Base-by-base conservation (phyloP, 53 echinoderm and acorn worm species). In the Echinarachnius parma region DNA sequence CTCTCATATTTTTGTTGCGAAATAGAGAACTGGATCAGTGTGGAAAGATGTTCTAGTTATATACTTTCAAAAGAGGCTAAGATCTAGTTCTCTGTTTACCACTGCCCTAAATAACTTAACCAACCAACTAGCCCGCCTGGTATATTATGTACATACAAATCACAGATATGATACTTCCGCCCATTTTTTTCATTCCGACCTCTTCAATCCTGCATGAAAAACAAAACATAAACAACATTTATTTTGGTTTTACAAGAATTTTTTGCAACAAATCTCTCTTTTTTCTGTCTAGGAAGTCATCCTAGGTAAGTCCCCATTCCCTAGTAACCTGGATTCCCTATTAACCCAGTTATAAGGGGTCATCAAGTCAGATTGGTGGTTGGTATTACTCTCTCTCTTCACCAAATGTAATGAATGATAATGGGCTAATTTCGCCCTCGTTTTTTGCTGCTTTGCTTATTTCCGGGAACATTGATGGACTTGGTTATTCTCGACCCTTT, bases 11-110 rank as follows among this genome's bases (percentile, higher is more conserved):
- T 57, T 72, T 72, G 39, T 56, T 39, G 57, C 56, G 74, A 56
- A 72, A 72, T 11, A 22, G 74, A 56, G 35, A 72, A 72, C 36
- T 22, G 57, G 57, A 57, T 25, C 57, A 28, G n/a, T 72, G 74
- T 72, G 74, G 29, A 35, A 72, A 26, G 36, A 55, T 56, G 74
- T 72, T 72, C 74, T 72, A 72, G 34, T 72, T 72, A 27, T 22
- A 57, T 4, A n/a, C n/a, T n/a, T n/a, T n/a, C n/a, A n/a, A n/a
- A n/a, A n/a, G 11, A 18, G 55, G 22, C 31, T 21, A 16, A 56
- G 74, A 72, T 72, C 74, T 72, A 72, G 74, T 72, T 72, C 74
- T 56, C 56, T 72, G 74, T 72, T 72, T 72, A 72, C 74, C 44
- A 26, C 26, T 45, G 74, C 39, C 74, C 74, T 72, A 72, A 37